These are phyloP conservation scores for Pyrgus malvae DNA, from an alignment of 2,888 invertebrate genomes.

Conservation along the genomic window DNA sequence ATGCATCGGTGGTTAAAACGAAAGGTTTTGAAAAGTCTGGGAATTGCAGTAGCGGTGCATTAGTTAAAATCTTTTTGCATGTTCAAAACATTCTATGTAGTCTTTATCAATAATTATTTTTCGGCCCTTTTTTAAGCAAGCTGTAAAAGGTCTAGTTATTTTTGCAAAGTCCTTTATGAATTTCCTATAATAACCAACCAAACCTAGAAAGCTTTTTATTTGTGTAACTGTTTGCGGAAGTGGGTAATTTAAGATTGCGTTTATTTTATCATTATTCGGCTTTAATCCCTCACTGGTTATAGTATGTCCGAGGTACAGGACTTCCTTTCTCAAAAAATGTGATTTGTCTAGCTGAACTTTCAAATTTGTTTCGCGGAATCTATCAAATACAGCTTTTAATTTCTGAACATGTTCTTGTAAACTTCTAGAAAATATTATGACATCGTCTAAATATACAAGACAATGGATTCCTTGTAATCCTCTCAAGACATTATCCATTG, in stretches of 20 bases:
- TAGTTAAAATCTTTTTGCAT: constrained; percentile 31
- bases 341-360: constrained; percentile 37
- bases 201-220: constrained; percentile 47
- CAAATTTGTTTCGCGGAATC: constrained; percentile 33
- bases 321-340: constrained; percentile 36
- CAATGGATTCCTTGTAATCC: constrained; percentile 46
- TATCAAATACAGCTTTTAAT: constrained; percentile 33
- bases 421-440: constrained; percentile 42
- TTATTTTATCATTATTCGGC: constrained; percentile 37
- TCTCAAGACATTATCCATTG: constrained; percentile 49
- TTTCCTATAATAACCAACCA: constrained; percentile 50
- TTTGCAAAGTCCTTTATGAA: constrained; percentile 40
- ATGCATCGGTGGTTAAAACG: constrained; percentile 27
- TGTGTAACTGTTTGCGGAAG: constrained; percentile 36
- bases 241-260: constrained; percentile 36
- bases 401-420: constrained; percentile 35
- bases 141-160: constrained; percentile 39
- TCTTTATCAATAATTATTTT: constrained; percentile 23
- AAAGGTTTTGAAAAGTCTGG: constrained; percentile 27
- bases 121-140: constrained; percentile 33
- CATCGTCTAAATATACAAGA: constrained; percentile 49
- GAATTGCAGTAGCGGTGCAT: constrained; percentile 22
- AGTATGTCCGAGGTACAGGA: constrained; percentile 33
- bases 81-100: no score
- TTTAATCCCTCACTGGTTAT: constrained; percentile 28